Evolutionary conservation across 2,888 invertebrate species (phyloP).

Genomic region (Pollenia angustigena): DNA sequence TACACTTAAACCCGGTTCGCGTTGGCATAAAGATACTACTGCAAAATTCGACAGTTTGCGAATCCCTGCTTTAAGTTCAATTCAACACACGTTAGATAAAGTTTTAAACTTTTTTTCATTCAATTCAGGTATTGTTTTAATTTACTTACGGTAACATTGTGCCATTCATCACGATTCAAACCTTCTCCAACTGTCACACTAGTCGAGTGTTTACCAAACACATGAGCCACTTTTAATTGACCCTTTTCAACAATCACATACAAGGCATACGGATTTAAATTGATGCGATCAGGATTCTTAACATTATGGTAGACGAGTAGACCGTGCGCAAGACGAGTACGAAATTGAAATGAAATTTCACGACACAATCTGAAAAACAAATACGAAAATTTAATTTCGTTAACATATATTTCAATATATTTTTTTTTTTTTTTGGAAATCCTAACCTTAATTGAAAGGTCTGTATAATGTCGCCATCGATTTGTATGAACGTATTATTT

Average conservation of each 20-base stretch:
- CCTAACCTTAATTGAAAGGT: constrained; percentile 93
- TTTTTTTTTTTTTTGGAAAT: neutral
- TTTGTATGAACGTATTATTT: constrained; percentile 94
- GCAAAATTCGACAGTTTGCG: neutral
- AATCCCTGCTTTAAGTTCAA: neutral
- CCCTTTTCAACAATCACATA: constrained; percentile 97
- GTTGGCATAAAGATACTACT: too few relatives aligned
- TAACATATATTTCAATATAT: neutral
- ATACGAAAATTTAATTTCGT: neutral
- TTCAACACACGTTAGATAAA: neutral
- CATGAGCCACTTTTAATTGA: constrained; percentile 95
- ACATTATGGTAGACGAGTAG: constrained; percentile 95
- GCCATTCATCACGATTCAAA: constrained; percentile 95
- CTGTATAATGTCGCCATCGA: constrained; percentile 95
- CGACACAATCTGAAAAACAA: constrained; percentile 88
- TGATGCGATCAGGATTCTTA: constrained; percentile 91
- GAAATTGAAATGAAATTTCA: constrained; percentile 94
- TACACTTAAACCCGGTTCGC: too few relatives aligned
- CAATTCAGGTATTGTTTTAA: neutral
- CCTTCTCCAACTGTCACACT: constrained; percentile 93
- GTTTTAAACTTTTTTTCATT: neutral
- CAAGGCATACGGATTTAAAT: constrained; percentile 94
- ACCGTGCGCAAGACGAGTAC: constrained; percentile 94
- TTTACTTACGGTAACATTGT: constrained; percentile 89
- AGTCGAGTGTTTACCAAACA: constrained; percentile 94